Percentiles rank a stretch among this genome's conserved stretches.
Evolutionary conservation across 2,113 vertebrate genomes (phyloP).

Genomic region (Labeo rohita): DNA sequence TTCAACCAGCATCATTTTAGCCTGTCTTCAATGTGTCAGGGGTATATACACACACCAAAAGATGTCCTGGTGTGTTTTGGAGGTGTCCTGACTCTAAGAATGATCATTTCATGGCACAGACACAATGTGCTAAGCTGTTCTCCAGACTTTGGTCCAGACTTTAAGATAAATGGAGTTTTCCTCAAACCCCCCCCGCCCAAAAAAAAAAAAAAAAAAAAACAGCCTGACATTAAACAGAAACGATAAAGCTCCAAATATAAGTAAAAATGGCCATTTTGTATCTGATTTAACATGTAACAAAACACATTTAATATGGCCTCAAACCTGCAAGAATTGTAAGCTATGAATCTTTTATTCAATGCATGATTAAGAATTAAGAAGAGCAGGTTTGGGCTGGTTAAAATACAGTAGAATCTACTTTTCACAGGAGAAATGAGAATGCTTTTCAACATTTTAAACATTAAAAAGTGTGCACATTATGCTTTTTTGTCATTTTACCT

Average conservation of each 20-base stretch:
- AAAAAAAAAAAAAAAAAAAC: constrained; percentile 33
- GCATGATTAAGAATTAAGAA: constrained; percentile 58
- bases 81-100: constrained; percentile 10
- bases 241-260: constrained; percentile 11
- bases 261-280: constrained; percentile 22
- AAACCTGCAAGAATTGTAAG: constrained; percentile 59
- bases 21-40: neutral
- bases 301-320: constrained; percentile 62
- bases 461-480: constrained; percentile 59
- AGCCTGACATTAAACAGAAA: constrained; percentile 43
- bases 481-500: neutral
- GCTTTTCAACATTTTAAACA: constrained; percentile 27
- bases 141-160: neutral
- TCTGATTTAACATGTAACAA: constrained; percentile 50
- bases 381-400: constrained; percentile 69
- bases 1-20: neutral
- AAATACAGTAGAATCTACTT: constrained; percentile 58
- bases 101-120: neutral
- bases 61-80: neutral
- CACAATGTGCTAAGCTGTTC: neutral
- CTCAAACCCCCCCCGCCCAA: neutral
- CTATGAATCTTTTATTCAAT: neutral
- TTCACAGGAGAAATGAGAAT: constrained; percentile 36
- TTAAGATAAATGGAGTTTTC: constrained; percentile 10
- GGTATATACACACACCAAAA: neutral